Evolutionary conservation across 1,140 invertebrate genomes (phyloP).

Genomic region (Hydropsyche tenuis): DNA sequence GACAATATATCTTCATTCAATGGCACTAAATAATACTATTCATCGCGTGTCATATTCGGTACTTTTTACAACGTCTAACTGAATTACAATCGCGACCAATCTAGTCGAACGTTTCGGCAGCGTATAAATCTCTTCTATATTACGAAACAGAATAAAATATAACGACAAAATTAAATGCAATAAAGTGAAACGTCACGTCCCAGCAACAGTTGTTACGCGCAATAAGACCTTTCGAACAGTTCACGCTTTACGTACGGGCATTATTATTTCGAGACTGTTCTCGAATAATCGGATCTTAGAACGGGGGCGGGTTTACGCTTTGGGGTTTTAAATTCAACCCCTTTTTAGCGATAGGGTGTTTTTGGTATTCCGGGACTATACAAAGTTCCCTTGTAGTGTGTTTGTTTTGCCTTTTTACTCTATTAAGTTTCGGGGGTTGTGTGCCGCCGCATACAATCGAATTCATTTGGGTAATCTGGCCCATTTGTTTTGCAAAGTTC

Average conservation of each 20-base stretch:
- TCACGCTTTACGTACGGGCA: background rate
- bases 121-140: too few relatives aligned
- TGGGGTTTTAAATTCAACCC: background rate
- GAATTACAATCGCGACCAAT: too few relatives aligned
- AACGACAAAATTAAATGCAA: too few relatives aligned
- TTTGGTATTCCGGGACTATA: too few relatives aligned
- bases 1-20: too few relatives aligned
- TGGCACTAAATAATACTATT: too few relatives aligned
- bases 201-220: background rate
- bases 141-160: too few relatives aligned
- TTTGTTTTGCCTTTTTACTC: slow-evolving; percentile 32
- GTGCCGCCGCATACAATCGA: slow-evolving; percentile 2
- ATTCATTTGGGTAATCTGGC: background rate
- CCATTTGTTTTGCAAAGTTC: background rate
- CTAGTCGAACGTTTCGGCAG: too few relatives aligned
- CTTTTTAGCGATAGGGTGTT: background rate
- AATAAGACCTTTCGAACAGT: background rate
- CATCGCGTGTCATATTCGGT: too few relatives aligned
- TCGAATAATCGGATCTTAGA: slow-evolving; percentile 12
- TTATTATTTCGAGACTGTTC: slow-evolving; percentile 15
- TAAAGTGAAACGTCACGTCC: too few relatives aligned
- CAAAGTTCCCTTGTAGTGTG: background rate
- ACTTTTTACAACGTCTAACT: too few relatives aligned
- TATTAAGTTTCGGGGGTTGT: slow-evolving; percentile 29
- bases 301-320: background rate